Base-by-base conservation (phyloP, 2,113 vertebrate genomes). In the Hassar affinis region DNA sequence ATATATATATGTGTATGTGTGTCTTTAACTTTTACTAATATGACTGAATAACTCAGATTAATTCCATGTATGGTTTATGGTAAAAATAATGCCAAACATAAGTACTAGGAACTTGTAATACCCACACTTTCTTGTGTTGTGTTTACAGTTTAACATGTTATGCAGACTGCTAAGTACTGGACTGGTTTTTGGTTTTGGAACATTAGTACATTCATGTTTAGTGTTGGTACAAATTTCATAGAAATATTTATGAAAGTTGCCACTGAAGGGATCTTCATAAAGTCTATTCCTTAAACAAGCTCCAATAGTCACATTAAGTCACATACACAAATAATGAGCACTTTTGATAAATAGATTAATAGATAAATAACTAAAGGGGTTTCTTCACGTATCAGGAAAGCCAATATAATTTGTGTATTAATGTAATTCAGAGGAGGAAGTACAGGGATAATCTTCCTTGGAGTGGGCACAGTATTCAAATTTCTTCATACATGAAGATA, bases 71-170 rank as follows among this genome's bases (percentile, higher is more conserved):
- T 69, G 20, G 64, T 84, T 78, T 84, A 25, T 56, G 45, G 10
- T 79, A 54, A 45, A 78, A 78, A 84, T 69, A 78, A 56, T 45
- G 33, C 7, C 69, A 78, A 52, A 64, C 33, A 22, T 18, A 82
- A 47, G 51, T 84, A 84, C 82, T 47, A 69, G 51, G 82, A 84
- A 84, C 9, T 25, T 66, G 30, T 20, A 33, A 54, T 56, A 69
- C 82, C 82, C 75, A 56, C 75, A 78, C 42, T 33, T 8, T 52
- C 27, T 62, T 75, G 81, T 74, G 66, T 81, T 81, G 14, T 72
- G 56, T 74, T 75, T 38, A 75, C 81, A 62, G 52, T 57, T 81
- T 35, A 64, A 22, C 78, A 64, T 49, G 59, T 14, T 72, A 59
- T n/a, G 33, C 47, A 27, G 33, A 45, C 27, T 35, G 22, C 56